Conservation (phyloP, 1,140 invertebrate species). For the Mizuhopecten yessoensis region DNA sequence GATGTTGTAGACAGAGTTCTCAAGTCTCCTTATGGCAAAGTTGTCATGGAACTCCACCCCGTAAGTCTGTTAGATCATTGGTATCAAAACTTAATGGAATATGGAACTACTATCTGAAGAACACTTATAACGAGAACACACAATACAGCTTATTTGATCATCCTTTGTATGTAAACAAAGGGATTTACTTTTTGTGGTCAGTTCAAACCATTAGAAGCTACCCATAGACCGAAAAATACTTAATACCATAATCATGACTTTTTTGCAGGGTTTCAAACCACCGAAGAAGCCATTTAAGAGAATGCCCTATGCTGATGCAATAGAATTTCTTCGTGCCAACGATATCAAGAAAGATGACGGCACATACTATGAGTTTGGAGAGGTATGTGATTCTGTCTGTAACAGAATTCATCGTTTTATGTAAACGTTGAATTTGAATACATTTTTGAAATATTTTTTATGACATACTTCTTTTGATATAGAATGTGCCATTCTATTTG, state of each 20-base stretch:
- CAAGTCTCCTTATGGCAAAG: constrained; percentile 89
- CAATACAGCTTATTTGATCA: no score
- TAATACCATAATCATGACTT: constrained; percentile 43
- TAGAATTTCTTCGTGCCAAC: constrained; percentile 95
- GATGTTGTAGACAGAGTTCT: constrained; percentile 97
- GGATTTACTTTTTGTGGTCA: no score
- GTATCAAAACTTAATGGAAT: neutral
- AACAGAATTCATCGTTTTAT: no score
- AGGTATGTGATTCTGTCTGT: constrained; percentile 86
- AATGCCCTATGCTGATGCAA: constrained; percentile 97
- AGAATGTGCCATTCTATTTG: no score
- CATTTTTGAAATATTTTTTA: no score
- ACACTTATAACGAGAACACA: neutral
- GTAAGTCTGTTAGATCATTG: constrained; percentile 81
- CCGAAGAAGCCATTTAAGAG: constrained; percentile 96
- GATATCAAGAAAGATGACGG: constrained; percentile 99
- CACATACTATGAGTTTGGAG: constrained; percentile 98
- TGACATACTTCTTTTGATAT: no score
- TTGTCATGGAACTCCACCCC: constrained; percentile 96
- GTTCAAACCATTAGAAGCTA: no score
- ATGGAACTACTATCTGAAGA: neutral
- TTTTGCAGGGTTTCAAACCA: constrained; percentile 89
- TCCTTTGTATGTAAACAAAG: no score
- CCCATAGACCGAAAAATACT: no score
- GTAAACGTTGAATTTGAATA: no score